These are phyloP conservation scores for Scolopax mira DNA, from an alignment of 2,113 vertebrate species.

Conservation along the genomic window DNA sequence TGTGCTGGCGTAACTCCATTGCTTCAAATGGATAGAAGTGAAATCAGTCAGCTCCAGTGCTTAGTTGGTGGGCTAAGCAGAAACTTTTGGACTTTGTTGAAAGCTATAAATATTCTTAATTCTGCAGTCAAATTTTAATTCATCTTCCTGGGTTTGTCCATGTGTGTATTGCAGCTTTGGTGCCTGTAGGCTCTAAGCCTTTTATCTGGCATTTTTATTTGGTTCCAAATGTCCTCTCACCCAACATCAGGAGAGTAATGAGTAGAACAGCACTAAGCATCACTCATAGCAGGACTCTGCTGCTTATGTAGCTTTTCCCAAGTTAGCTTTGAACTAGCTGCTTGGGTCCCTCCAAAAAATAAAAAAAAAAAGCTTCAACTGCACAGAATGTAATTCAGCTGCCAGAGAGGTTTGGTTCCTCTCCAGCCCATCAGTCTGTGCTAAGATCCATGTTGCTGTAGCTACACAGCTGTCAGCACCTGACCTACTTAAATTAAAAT, in stretches of 20 bases:
- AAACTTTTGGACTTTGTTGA: neutral
- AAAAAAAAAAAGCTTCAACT: neutral
- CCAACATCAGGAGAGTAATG: neutral
- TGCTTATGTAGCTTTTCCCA: neutral
- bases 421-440: neutral
- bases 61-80: neutral
- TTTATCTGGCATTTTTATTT: neutral
- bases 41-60: neutral
- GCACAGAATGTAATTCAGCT: neutral
- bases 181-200: neutral
- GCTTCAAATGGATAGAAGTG: neutral
- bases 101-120: neutral
- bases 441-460: neutral
- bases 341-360: neutral
- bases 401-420: neutral
- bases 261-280: neutral
- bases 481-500: neutral
- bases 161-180: neutral
- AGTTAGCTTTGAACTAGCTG: conserved; percentile 1
- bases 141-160: neutral
- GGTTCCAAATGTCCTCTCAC: neutral
- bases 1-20: neutral
- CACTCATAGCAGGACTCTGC: neutral
- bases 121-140: neutral
- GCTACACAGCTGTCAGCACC: neutral